Evolutionary conservation across 2,888 invertebrate species (phyloP).

Genomic region (Keiferia lycopersicella): DNA sequence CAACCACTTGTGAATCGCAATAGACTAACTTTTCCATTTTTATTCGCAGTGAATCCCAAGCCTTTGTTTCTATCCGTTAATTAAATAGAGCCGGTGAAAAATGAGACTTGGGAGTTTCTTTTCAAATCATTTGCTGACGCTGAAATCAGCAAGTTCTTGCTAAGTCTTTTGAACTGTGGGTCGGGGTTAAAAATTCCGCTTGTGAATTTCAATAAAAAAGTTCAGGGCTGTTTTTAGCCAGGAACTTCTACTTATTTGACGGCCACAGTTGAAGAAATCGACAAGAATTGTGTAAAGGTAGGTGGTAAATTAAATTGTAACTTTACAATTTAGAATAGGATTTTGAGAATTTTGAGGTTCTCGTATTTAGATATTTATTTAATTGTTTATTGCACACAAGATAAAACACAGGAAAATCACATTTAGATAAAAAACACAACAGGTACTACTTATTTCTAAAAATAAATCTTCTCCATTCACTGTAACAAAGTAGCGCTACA

Average conservation of each 20-base stretch:
- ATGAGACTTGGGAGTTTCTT: constrained; percentile 17
- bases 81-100: constrained; percentile 22
- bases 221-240: background rate
- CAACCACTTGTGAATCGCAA: constrained; percentile 39
- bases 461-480: no score
- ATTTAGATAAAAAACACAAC: no score
- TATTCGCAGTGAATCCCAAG: constrained; percentile 40
- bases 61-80: constrained; percentile 34
- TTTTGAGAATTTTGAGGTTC: no score
- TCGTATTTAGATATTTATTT: no score
- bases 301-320: no score
- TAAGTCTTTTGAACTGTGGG: constrained; percentile 1
- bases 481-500: no score
- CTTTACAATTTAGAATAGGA: no score
- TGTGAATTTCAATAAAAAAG: background rate
- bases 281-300: no score
- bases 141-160: constrained; percentile 3
- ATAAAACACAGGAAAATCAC: no score
- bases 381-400: no score
- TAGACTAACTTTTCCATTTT: constrained; percentile 37
- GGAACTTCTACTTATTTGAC: background rate
- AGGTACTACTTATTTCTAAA: no score
- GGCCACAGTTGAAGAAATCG: background rate
- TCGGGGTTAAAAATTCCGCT: constrained; percentile 4
- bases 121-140: constrained; percentile 18